Percentiles rank a stretch among this genome's conserved stretches.
Evolutionary conservation across 30 jellyfish, hydroid and myxozoan genomes (phyloP).

Genomic region (Nemopilema nomurai): DNA sequence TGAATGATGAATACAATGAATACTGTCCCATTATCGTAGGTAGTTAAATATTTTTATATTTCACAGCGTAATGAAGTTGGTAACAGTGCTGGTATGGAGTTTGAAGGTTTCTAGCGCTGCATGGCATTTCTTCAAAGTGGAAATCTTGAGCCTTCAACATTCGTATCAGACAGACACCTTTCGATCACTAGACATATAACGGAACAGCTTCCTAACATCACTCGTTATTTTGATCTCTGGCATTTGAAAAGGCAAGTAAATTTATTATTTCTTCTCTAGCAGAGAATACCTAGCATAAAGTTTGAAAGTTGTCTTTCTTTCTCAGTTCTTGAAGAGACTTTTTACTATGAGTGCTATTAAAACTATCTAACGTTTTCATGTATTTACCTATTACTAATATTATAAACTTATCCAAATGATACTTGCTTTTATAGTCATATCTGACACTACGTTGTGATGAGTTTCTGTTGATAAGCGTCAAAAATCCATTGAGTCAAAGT

Average conservation of each 20-base stretch:
- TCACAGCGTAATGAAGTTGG: conserved; percentile 16
- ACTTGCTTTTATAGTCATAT: neutral
- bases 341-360: neutral
- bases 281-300: neutral
- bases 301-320: neutral
- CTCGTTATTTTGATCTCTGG: conserved; percentile 48
- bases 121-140: conserved; percentile 2
- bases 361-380: neutral
- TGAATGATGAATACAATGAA: neutral
- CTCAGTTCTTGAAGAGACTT: neutral
- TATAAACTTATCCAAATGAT: neutral
- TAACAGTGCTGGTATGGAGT: conserved; percentile 31
- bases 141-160: neutral
- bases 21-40: neutral
- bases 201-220: conserved; percentile 21
- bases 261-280: neutral
- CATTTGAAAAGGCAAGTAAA: conserved; percentile 37
- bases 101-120: conserved; percentile 34
- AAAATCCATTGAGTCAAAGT: neutral
- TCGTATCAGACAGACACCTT: conserved; percentile 20
- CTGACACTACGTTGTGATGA: neutral
- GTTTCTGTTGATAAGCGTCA: neutral
- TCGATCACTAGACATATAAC: conserved; percentile 23
- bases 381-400: neutral
- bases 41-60: neutral